Conservation (phyloP, 2,113 vertebrate genomes). For the Gobio gobio region DNA sequence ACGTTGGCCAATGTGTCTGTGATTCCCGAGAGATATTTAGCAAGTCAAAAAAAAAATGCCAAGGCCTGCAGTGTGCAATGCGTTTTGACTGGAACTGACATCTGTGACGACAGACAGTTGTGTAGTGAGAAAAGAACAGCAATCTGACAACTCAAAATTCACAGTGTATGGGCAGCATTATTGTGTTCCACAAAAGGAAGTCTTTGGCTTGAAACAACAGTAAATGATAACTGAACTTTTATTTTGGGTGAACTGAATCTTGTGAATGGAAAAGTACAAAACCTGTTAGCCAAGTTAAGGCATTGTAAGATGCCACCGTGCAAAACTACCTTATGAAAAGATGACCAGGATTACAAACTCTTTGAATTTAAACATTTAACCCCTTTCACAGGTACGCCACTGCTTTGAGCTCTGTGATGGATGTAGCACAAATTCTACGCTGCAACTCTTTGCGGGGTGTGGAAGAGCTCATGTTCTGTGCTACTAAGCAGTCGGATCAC, state of each 20-base stretch:
- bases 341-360: neutral
- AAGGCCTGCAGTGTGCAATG: too few species aligned
- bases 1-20: too few species aligned
- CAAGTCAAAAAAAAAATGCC: too few species aligned
- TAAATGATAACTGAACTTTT: neutral
- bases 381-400: constrained; percentile 75
- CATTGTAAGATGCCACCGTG: neutral
- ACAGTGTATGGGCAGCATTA: neutral
- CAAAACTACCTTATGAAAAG: neutral
- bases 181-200: neutral
- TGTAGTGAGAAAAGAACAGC: too few species aligned
- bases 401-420: constrained; percentile 75
- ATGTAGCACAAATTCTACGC: constrained; percentile 71
- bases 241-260: neutral
- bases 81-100: too few species aligned
- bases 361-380: constrained; percentile 14
- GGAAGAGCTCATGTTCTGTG: constrained; percentile 85
- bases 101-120: too few species aligned
- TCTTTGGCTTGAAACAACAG: neutral
- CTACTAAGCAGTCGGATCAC: neutral
- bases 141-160: too few species aligned
- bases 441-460: constrained; percentile 81
- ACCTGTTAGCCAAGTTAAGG: neutral
- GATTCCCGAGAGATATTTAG: too few species aligned
- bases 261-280: neutral